phyloP scores from a whole-genome alignment of 1,140 invertebrate species.

The Pomacea maculata region DNA sequence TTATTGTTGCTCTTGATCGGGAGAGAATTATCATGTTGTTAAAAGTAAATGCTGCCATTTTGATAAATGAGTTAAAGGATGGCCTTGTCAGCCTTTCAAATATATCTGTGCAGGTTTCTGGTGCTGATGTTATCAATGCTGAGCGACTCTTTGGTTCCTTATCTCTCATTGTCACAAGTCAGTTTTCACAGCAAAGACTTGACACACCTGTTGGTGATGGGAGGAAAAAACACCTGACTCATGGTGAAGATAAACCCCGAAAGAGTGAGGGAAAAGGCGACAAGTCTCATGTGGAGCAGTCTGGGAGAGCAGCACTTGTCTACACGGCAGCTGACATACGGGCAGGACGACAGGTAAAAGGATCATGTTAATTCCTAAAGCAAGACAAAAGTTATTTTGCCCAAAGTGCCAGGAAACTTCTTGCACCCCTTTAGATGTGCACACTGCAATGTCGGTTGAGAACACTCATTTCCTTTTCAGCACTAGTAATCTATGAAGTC shows the following conservation, averaged over 20 bases:
- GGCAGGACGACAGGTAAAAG: slow-evolving; percentile 20
- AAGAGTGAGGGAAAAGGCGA: slow-evolving; percentile 18
- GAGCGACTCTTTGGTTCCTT: slow-evolving; percentile 62
- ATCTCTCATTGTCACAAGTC: slow-evolving; percentile 48
- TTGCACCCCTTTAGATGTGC: not conserved
- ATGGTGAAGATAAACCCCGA: not conserved
- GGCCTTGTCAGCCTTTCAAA: too few species aligned
- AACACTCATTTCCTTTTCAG: not conserved
- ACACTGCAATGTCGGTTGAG: too few species aligned
- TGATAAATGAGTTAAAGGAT: not conserved
- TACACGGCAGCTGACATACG: not conserved
- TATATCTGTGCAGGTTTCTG: slow-evolving; percentile 49
- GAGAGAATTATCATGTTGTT: too few species aligned
- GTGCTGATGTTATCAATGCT: slow-evolving; percentile 58
- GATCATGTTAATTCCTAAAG: not conserved
- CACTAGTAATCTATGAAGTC: not conserved
- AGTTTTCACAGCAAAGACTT: slow-evolving; percentile 55
- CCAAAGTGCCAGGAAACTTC: not conserved
- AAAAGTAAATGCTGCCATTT: not conserved
- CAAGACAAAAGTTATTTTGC: not conserved
- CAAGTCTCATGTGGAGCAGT: slow-evolving; percentile 21
- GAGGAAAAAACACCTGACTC: slow-evolving; percentile 36
- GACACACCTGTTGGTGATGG: slow-evolving; percentile 51
- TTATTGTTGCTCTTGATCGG: too few species aligned
- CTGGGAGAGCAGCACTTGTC: slow-evolving; percentile 8